Evolutionary conservation across 1,140 invertebrate genomes (phyloP).

Genomic region (Drosophila hydei): DNA sequence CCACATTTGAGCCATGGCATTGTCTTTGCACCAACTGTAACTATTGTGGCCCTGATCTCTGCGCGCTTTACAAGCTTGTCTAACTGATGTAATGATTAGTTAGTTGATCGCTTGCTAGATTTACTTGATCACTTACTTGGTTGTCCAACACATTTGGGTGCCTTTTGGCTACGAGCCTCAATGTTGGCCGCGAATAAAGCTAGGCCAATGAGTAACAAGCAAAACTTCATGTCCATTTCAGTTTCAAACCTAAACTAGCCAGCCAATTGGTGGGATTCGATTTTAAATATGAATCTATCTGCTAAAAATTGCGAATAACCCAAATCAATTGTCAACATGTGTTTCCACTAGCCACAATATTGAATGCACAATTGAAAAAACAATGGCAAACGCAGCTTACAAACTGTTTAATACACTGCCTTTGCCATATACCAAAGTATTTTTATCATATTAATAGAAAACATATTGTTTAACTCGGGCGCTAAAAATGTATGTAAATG

Average conservation of each 20-base stretch:
- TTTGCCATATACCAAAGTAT: too few species aligned
- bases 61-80: neutral
- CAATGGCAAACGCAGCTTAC: too few species aligned
- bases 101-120: neutral
- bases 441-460: too few species aligned
- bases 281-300: slow-evolving; percentile 10
- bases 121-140: slow-evolving; percentile 2
- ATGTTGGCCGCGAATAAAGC: neutral
- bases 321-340: neutral
- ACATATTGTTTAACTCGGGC: too few species aligned
- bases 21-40: neutral
- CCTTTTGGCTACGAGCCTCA: neutral
- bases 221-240: slow-evolving; percentile 6
- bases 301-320: neutral
- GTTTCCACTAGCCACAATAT: neutral
- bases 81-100: neutral
- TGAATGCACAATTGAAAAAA: neutral
- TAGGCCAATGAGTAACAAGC: neutral
- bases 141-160: neutral
- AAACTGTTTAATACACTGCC: neutral
- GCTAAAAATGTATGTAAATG: too few species aligned
- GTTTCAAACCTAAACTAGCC: slow-evolving; percentile 1
- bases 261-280: neutral
- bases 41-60: slow-evolving; percentile 3
- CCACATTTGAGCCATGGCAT: slow-evolving; percentile 11